Conservation (phyloP, 2,888 invertebrate species). For the Syrphus vitripennis region DNA sequence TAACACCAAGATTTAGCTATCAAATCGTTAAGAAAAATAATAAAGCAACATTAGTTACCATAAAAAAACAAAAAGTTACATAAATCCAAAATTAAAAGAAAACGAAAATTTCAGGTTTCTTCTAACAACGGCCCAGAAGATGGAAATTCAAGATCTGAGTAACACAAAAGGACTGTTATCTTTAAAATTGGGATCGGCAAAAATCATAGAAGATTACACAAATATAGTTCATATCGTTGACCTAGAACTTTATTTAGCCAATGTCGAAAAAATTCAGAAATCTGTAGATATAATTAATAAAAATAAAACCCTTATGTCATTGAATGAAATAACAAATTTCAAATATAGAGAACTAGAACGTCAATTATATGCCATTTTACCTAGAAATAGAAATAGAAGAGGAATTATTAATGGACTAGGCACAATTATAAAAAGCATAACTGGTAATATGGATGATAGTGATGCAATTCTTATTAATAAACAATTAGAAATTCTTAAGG, state of each 20-base stretch:
- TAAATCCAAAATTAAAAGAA: slow-evolving; percentile 5
- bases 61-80: slow-evolving; percentile 1
- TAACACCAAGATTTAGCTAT: too few species aligned
- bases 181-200: not conserved
- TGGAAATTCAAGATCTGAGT: not conserved
- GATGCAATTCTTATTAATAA: slow-evolving; percentile 33
- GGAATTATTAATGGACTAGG: too few species aligned
- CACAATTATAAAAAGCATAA: slow-evolving; percentile 48
- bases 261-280: not conserved
- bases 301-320: too few species aligned
- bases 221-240: not conserved
- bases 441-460: slow-evolving; percentile 41
- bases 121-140: not conserved
- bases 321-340: not conserved
- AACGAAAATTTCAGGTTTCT: not conserved
- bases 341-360: slow-evolving; percentile 19
- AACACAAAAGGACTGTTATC: not conserved
- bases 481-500: slow-evolving; percentile 6
- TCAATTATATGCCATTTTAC: not conserved
- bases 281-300: not conserved
- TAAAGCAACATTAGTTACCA: not conserved
- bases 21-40: slow-evolving; percentile 8
- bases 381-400: slow-evolving; percentile 28
- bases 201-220: not conserved
- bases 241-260: not conserved